Conservation (phyloP, 2,113 vertebrate genomes). For the Mustela lutreola region DNA sequence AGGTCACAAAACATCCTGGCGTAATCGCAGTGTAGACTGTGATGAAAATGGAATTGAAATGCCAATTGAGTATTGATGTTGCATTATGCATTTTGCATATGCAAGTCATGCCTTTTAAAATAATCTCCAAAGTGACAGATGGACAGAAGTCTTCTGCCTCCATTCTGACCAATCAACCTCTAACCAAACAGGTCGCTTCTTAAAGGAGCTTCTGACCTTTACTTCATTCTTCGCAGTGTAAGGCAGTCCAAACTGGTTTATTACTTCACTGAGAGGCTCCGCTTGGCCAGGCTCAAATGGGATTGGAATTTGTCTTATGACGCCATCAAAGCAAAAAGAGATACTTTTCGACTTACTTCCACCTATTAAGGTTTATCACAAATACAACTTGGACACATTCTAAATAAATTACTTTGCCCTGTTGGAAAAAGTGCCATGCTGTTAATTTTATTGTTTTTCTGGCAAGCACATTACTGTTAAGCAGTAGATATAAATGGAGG, state of each 20-base stretch:
- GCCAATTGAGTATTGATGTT: background rate
- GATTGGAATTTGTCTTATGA: constrained; percentile 61
- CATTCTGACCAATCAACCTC: background rate
- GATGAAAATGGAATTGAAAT: background rate
- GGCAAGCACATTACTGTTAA: constrained; percentile 58
- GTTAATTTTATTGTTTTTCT: constrained; percentile 75
- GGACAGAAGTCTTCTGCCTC: background rate
- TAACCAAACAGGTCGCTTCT: background rate
- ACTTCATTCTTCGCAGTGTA: background rate
- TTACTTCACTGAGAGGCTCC: background rate
- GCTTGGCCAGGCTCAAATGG: background rate
- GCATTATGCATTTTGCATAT: background rate
- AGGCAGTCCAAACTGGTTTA: background rate
- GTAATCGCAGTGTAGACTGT: background rate
- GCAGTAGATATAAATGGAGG: constrained; percentile 46
- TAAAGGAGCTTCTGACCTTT: background rate
- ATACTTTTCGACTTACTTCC: constrained; percentile 47
- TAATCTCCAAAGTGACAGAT: background rate
- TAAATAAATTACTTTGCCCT: constrained; percentile 43
- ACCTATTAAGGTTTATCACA: constrained; percentile 59
- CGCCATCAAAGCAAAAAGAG: constrained; percentile 49
- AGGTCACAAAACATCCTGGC: constrained; percentile 17
- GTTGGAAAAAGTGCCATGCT: constrained; percentile 57
- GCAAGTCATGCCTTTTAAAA: background rate
- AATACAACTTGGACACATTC: background rate